phyloP scores from a whole-genome alignment of 2,888 invertebrate species.

The Dendrolimus pini region DNA sequence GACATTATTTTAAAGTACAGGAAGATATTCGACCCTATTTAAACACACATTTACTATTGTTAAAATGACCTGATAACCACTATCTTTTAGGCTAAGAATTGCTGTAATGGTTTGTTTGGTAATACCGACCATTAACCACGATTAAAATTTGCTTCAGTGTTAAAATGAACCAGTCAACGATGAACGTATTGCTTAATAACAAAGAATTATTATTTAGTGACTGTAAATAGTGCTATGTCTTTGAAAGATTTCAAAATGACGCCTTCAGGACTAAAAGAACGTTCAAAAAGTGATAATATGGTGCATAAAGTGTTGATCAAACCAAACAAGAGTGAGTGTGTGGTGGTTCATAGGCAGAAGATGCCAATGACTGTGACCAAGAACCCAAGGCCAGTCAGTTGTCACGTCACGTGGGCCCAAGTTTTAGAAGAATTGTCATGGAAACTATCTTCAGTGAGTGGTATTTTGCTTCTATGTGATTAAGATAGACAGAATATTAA shows the following conservation, averaged over 20 bases:
- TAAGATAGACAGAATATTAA: too few relatives aligned
- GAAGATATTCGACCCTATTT: not conserved
- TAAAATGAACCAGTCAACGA: conserved; percentile 2
- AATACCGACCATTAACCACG: conserved; percentile 6
- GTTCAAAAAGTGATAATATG: conserved; percentile 27
- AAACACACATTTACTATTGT: not conserved
- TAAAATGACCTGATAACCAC: not conserved
- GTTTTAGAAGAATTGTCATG: conserved; percentile 55
- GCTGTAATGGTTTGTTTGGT: conserved; percentile 7
- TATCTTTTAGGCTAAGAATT: not conserved
- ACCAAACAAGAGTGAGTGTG: conserved; percentile 6
- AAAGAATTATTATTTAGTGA: conserved; percentile 2
- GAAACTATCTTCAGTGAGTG: conserved; percentile 48
- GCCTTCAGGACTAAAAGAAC: conserved; percentile 22
- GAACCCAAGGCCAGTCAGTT: conserved; percentile 29
- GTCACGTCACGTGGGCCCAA: conserved; percentile 49
- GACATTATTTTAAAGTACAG: not conserved
- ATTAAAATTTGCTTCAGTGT: conserved; percentile 4
- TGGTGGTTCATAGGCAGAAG: not conserved
- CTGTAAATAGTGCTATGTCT: conserved; percentile 8
- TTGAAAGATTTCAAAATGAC: conserved; percentile 21
- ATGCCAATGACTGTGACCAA: conserved; percentile 6
- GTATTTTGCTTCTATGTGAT: conserved; percentile 6
- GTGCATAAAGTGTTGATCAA: conserved; percentile 15
- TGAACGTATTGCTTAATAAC: conserved; percentile 1